These are phyloP conservation scores for Colius striatus DNA, from an alignment of 2,113 vertebrate genomes.

Conservation along the genomic window DNA sequence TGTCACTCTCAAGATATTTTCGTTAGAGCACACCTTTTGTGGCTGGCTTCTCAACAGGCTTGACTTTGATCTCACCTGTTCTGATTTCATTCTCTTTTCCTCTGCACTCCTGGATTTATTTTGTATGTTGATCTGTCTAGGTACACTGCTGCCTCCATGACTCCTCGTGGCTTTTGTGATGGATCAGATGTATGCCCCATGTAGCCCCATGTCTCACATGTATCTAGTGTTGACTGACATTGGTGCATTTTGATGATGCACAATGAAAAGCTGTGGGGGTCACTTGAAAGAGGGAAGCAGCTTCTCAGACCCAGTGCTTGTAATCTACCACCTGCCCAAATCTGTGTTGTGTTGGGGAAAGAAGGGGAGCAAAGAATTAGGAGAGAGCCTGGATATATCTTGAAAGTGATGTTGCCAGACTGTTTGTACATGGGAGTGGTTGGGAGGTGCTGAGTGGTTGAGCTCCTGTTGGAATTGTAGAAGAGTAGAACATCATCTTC, in stretches of 20 bases:
- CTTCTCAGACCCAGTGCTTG: background rate
- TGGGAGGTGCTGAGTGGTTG: accelerated
- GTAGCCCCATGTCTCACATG: accelerated
- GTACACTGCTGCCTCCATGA: background rate
- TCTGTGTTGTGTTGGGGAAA: background rate
- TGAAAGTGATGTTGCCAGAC: accelerated
- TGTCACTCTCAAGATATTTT: background rate
- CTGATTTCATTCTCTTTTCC: background rate
- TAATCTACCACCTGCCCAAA: background rate
- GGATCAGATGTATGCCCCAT: background rate
- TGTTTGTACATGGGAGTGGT: accelerated
- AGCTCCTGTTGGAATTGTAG: background rate
- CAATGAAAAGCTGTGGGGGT: background rate
- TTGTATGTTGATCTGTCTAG: background rate
- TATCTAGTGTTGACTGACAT: accelerated
- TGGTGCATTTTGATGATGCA: background rate
- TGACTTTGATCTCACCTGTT: background rate
- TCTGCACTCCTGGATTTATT: background rate
- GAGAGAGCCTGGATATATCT: background rate
- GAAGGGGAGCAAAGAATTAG: background rate
- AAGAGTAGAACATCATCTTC: background rate
- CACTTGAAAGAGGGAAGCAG: background rate
- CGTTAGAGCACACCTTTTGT: background rate
- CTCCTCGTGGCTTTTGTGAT: background rate
- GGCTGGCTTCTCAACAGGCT: background rate